Percentiles rank a stretch among this genome's conserved stretches.
Evolutionary conservation across 2,888 invertebrate genomes (phyloP).

Genomic region (Operophtera brumata): DNA sequence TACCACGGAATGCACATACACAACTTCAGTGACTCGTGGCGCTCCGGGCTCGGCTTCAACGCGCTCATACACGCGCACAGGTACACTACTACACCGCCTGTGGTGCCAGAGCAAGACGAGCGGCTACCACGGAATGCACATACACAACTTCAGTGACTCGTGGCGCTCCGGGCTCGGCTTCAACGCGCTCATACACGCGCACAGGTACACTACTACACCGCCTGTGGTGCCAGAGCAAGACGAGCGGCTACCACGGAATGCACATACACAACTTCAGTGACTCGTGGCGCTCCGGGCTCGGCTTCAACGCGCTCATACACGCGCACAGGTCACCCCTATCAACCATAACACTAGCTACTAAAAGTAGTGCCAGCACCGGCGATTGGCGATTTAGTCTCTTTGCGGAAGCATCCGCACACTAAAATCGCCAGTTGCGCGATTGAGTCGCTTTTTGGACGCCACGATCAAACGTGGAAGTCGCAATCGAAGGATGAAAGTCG

Average conservation of each 20-base stretch:
- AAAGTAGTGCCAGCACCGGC: too few species aligned
- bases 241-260: constrained; percentile 94
- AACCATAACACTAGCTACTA: too few species aligned
- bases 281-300: constrained; percentile 98
- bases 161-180: constrained; percentile 99
- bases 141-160: constrained; percentile 94
- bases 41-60: constrained; percentile 98
- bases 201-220: constrained; percentile 84
- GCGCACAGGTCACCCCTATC: constrained; percentile 89
- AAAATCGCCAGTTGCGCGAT: too few species aligned
- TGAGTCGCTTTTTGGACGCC: too few species aligned
- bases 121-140: constrained; percentile 94
- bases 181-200: constrained; percentile 98
- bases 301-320: constrained; percentile 99
- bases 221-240: constrained; percentile 99
- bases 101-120: constrained; percentile 99
- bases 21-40: constrained; percentile 96
- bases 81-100: constrained; percentile 86
- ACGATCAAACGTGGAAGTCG: too few species aligned
- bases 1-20: constrained; percentile 94
- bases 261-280: constrained; percentile 94
- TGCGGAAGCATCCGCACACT: too few species aligned
- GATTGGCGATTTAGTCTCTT: too few species aligned
- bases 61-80: constrained; percentile 97
- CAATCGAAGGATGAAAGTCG: too few species aligned